Evolutionary conservation across 2,797 vertebrate genomes (phyloP).

Genomic region (Rhynchonycteris naso): DNA sequence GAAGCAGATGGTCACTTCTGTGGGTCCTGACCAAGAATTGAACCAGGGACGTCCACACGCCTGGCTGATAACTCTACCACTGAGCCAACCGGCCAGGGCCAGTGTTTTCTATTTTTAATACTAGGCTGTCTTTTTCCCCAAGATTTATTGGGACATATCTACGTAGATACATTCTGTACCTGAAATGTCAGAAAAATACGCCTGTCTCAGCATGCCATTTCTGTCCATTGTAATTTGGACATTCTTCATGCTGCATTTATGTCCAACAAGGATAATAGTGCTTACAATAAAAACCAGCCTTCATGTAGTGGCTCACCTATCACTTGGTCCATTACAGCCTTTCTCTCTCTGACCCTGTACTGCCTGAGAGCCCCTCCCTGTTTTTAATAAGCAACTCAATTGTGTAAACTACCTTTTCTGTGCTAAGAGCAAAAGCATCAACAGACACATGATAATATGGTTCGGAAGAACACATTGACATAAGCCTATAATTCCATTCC

Average conservation of each 20-base stretch:
- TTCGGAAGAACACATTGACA: slow-evolving; percentile 43
- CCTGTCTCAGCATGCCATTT: slow-evolving; percentile 73
- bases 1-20: too few species aligned
- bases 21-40: too few species aligned
- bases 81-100: too few species aligned
- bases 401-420: slow-evolving; percentile 64
- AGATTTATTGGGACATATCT: slow-evolving; percentile 68
- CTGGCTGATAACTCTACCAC: too few species aligned
- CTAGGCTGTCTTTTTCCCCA: slow-evolving; percentile 28
- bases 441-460: slow-evolving; percentile 72
- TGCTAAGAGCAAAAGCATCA: slow-evolving; percentile 63
- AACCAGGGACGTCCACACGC: too few species aligned
- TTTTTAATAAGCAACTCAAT: slow-evolving; percentile 79
- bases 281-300: slow-evolving; percentile 81
- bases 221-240: slow-evolving; percentile 79
- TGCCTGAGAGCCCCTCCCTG: slow-evolving; percentile 60
- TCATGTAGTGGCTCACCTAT: slow-evolving; percentile 78
- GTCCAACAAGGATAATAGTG: slow-evolving; percentile 78
- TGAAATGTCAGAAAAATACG: slow-evolving; percentile 74
- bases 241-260: slow-evolving; percentile 83
- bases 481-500: slow-evolving; percentile 48
- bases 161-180: slow-evolving; percentile 67
- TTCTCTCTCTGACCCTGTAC: slow-evolving; percentile 63
- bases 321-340: slow-evolving; percentile 71
- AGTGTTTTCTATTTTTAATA: slow-evolving; percentile 58